These are phyloP conservation scores for Cuculus canorus DNA, from an alignment of 2,797 vertebrate species.

Conservation along the genomic window DNA sequence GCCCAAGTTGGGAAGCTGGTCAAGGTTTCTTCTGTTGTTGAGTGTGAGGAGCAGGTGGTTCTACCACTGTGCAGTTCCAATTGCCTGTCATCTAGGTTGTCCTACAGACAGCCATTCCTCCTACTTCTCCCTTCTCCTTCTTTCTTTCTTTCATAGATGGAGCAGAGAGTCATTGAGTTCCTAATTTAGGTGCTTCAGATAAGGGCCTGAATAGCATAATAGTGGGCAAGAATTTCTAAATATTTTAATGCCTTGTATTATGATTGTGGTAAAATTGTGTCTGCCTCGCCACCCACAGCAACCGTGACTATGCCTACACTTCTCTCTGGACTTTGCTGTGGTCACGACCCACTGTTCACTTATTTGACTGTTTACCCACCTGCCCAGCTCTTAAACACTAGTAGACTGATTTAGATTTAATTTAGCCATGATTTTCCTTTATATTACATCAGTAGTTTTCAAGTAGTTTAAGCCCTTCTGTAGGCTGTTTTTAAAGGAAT, in stretches of 20 bases:
- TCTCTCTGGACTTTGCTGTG: background rate
- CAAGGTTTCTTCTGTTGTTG: background rate
- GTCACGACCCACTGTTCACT: background rate
- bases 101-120: background rate
- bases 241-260: background rate
- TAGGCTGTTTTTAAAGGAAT: background rate
- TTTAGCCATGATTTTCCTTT: background rate
- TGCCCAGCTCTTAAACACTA: background rate
- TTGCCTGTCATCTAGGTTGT: background rate
- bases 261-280: background rate
- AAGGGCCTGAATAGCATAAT: background rate
- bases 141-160: background rate
- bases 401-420: background rate
- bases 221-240: background rate
- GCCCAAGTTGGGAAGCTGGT: background rate
- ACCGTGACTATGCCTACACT: background rate
- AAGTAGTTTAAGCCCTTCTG: background rate
- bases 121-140: background rate
- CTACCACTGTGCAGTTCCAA: background rate
- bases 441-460: background rate
- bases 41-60: background rate
- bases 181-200: background rate
- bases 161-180: background rate
- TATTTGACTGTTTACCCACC: background rate
- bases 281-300: background rate